Evolutionary conservation across 2,113 vertebrate species (phyloP).

Genomic region (Phaethornis superciliosus): DNA sequence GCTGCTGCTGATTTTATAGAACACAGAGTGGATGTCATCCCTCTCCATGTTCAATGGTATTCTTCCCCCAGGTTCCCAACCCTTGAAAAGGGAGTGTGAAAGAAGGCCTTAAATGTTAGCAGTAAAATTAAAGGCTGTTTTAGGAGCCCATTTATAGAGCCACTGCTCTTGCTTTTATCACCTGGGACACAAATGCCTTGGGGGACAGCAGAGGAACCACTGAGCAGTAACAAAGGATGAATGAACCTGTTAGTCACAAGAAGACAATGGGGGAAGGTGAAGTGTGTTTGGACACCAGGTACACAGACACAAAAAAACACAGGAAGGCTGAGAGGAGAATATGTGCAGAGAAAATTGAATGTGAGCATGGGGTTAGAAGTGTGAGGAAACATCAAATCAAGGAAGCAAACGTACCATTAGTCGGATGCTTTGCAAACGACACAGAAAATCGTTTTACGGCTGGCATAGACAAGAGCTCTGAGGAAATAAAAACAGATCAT

Average conservation of each 20-base stretch:
- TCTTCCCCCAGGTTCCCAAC: not conserved
- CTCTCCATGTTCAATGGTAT: not conserved
- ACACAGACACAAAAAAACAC: slow-evolving; percentile 36
- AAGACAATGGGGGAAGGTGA: slow-evolving; percentile 12
- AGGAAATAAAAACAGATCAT: slow-evolving; percentile 96
- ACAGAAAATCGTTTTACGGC: slow-evolving; percentile 99
- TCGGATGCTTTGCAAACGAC: slow-evolving; percentile 99
- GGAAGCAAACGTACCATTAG: slow-evolving; percentile 99
- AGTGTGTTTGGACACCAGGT: slow-evolving; percentile 15
- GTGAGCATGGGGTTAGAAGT: slow-evolving; percentile 71
- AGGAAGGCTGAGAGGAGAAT: slow-evolving; percentile 22
- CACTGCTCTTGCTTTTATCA: not conserved
- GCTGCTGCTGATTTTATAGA: not conserved
- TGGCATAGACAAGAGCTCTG: slow-evolving; percentile 99
- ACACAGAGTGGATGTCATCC: not conserved
- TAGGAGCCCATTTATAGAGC: not conserved
- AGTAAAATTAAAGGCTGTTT: not conserved
- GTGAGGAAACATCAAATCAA: slow-evolving; percentile 85
- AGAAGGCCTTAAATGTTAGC: not conserved
- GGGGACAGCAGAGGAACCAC: not conserved
- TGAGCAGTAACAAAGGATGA: not conserved
- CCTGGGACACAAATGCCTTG: not conserved
- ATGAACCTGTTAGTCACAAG: not conserved
- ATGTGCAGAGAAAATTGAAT: slow-evolving; percentile 59
- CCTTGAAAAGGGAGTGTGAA: rapidly evolving